A percentile compares a stretch with the other conserved stretches of the same genome.
Evolutionary conservation across 2,888 invertebrate genomes (phyloP).

Genomic region (Melanophora roralis): DNA sequence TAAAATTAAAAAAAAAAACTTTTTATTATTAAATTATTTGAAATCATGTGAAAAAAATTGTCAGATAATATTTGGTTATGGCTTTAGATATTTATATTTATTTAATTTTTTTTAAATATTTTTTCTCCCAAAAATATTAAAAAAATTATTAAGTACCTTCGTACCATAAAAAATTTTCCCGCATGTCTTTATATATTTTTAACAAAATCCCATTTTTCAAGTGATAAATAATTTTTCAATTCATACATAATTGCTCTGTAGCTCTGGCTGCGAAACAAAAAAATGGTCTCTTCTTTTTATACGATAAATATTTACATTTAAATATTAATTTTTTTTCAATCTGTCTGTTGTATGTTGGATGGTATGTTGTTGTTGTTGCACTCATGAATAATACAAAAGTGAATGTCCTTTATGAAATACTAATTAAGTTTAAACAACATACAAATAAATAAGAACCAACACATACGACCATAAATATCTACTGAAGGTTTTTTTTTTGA

Average conservation of each 20-base stretch:
- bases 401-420: slow-evolving; percentile 48
- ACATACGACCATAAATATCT: slow-evolving; percentile 9
- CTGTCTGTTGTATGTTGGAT: neutral
- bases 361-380: neutral
- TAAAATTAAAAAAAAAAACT: too few relatives aligned
- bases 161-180: too few relatives aligned
- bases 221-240: neutral
- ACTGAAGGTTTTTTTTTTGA: neutral
- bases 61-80: neutral
- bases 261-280: too few relatives aligned
- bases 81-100: neutral
- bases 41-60: too few relatives aligned
- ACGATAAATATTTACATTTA: neutral
- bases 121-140: too few relatives aligned
- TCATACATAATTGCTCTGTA: too few relatives aligned
- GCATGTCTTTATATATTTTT: too few relatives aligned
- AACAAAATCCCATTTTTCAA: neutral
- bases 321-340: slow-evolving; percentile 9
- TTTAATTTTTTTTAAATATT: neutral
- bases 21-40: too few relatives aligned
- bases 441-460: neutral
- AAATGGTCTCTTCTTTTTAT: too few relatives aligned
- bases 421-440: slow-evolving; percentile 32
- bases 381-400: slow-evolving; percentile 46
- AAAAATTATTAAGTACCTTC: too few relatives aligned